These are phyloP conservation scores for Spatulosminthurus flaviceps DNA, from an alignment of 2,888 invertebrate species.

Conservation along the genomic window DNA sequence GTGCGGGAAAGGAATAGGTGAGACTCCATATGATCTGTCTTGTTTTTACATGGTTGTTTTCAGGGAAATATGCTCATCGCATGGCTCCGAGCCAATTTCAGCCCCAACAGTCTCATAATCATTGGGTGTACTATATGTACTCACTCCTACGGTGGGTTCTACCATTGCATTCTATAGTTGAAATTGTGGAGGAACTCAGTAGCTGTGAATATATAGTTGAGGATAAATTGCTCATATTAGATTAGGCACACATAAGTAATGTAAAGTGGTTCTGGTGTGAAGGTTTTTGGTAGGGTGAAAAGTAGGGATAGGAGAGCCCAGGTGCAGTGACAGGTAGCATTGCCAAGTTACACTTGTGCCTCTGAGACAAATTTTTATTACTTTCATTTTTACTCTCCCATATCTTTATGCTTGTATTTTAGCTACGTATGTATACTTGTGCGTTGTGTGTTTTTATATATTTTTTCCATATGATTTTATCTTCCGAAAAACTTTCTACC, in stretches of 20 bases:
- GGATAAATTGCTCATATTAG: too few species aligned
- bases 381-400: constrained; percentile 33
- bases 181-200: too few species aligned
- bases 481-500: not conserved
- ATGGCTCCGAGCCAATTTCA: constrained; percentile 21
- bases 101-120: not conserved
- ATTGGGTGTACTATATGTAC: not conserved
- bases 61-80: not conserved
- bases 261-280: too few species aligned
- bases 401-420: too few species aligned
- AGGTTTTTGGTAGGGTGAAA: not conserved
- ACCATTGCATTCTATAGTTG: too few species aligned
- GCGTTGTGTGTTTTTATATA: too few species aligned
- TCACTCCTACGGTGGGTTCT: too few species aligned
- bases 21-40: constrained; percentile 45
- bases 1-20: constrained; percentile 44
- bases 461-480: not conserved
- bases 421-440: too few species aligned
- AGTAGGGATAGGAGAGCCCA: constrained; percentile 44
- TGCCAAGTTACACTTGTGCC: constrained; percentile 54
- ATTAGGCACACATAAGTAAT: too few species aligned
- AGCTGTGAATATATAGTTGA: too few species aligned
- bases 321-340: constrained; percentile 54
- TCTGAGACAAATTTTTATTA: constrained; percentile 55
- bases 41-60: constrained; percentile 14